Conservation (phyloP, 2,888 invertebrate species). For the Cryptocephalus moraei region DNA sequence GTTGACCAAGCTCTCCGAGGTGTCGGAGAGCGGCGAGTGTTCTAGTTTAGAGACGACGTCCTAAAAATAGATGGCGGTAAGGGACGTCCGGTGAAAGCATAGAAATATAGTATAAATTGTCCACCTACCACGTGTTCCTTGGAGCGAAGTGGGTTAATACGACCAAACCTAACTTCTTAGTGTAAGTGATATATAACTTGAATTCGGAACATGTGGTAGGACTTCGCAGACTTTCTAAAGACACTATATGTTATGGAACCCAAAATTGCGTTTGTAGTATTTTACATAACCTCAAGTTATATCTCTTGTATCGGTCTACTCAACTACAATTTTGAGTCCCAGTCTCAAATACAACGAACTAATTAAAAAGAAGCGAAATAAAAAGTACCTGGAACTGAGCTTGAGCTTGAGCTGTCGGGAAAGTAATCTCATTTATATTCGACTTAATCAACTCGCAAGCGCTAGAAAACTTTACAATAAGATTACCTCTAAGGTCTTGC, state of each 20-base stretch:
- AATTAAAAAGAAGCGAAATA: conserved; percentile 8
- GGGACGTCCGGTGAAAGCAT: too few relatives aligned
- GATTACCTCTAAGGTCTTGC: conserved; percentile 33
- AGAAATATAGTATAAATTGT: too few relatives aligned
- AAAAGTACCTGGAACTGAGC: conserved; percentile 32
- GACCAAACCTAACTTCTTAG: too few relatives aligned
- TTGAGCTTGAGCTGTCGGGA: conserved; percentile 30
- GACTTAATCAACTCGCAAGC: conserved; percentile 29
- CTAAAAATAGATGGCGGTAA: conserved; percentile 25
- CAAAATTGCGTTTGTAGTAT: too few relatives aligned
- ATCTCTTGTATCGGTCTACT: too few relatives aligned
- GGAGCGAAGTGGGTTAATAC: too few relatives aligned
- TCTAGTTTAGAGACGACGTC: conserved; percentile 46
- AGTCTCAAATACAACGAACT: conserved; percentile 1
- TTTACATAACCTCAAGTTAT: too few relatives aligned
- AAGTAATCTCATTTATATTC: conserved; percentile 30
- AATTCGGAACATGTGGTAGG: too few relatives aligned
- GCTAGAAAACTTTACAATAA: conserved; percentile 28
- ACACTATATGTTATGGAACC: too few relatives aligned
- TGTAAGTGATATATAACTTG: too few relatives aligned
- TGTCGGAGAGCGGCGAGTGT: conserved; percentile 44
- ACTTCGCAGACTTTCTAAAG: too few relatives aligned
- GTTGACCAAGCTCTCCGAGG: conserved; percentile 49
- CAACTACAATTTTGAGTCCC: not conserved
- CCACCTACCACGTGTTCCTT: too few relatives aligned